Evolutionary conservation across 1,140 invertebrate species (phyloP).

Genomic region (Drosophila funebris): DNA sequence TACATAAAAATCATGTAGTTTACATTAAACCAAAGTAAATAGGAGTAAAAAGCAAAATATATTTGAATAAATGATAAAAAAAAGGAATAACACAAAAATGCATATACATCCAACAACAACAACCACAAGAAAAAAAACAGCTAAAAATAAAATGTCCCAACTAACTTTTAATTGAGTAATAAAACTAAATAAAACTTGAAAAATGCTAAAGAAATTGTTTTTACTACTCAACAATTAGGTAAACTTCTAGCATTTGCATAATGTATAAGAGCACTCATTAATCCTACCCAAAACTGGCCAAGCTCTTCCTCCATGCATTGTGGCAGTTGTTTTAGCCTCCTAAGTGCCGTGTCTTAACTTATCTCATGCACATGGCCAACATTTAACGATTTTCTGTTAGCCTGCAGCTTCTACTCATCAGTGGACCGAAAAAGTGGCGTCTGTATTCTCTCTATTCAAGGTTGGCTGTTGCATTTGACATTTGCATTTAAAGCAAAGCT

Average conservation of each 20-base stretch:
- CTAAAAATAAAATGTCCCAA: slow-evolving; percentile 71
- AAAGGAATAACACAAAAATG: slow-evolving; percentile 34
- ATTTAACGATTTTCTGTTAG: slow-evolving; percentile 66
- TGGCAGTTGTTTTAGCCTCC: slow-evolving; percentile 29
- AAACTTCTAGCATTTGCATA: not conserved
- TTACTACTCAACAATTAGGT: not conserved
- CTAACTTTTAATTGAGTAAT: slow-evolving; percentile 81
- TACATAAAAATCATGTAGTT: slow-evolving; percentile 66
- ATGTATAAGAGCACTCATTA: not conserved
- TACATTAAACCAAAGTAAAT: slow-evolving; percentile 58
- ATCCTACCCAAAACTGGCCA: not conserved
- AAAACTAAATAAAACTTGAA: slow-evolving; percentile 72
- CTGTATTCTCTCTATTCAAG: slow-evolving; percentile 33
- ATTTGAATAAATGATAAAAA: slow-evolving; percentile 38
- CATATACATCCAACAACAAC: slow-evolving; percentile 53
- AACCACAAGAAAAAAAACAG: no score
- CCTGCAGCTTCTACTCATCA: slow-evolving; percentile 22
- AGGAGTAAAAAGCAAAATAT: slow-evolving; percentile 45
- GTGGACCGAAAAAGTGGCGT: slow-evolving; percentile 19
- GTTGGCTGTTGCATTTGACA: slow-evolving; percentile 50
- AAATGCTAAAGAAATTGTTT: slow-evolving; percentile 14
- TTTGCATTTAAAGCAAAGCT: slow-evolving; percentile 58
- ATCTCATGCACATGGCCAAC: slow-evolving; percentile 35
- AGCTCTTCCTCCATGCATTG: not conserved
- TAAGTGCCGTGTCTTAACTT: slow-evolving; percentile 8